phyloP scores from a whole-genome alignment of 2,888 invertebrate species.

The Amblyjoppa proteus region DNA sequence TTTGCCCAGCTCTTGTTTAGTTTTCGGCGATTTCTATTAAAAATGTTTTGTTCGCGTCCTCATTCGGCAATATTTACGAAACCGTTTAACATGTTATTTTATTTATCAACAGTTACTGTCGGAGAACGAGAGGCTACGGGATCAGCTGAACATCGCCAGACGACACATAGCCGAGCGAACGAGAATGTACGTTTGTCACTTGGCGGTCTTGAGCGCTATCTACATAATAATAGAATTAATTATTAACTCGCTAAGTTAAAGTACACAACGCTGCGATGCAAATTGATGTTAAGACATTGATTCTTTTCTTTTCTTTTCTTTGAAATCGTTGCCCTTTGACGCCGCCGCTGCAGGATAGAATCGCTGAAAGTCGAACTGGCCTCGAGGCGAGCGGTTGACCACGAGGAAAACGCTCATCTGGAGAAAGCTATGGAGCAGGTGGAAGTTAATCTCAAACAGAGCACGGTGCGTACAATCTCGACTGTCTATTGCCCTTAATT shows the following conservation, averaged over 20 bases:
- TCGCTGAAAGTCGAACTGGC: slow-evolving; percentile 86
- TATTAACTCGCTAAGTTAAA: too few species aligned
- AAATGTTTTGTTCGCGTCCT: too few species aligned
- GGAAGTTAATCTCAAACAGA: slow-evolving; percentile 87
- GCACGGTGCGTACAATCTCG: slow-evolving; percentile 85
- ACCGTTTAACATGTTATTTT: too few species aligned
- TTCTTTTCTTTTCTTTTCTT: background rate
- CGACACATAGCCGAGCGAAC: slow-evolving; percentile 86
- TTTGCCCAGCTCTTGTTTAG: too few species aligned
- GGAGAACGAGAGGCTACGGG: slow-evolving; percentile 86
- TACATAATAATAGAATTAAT: too few species aligned
- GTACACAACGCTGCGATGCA: too few species aligned
- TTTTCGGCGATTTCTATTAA: too few species aligned
- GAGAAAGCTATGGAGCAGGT: slow-evolving; percentile 87
- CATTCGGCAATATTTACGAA: too few species aligned
- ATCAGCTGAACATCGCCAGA: slow-evolving; percentile 87
- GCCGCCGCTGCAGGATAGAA: slow-evolving; percentile 83
- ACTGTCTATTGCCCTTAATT: background rate
- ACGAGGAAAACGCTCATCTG: slow-evolving; percentile 86
- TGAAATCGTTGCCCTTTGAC: slow-evolving; percentile 8
- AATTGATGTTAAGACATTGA: background rate
- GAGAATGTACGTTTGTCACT: slow-evolving; percentile 78
- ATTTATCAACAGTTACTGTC: slow-evolving; percentile 76
- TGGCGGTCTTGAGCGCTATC: background rate
- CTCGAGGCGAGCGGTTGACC: slow-evolving; percentile 86